Evolutionary conservation across 2,888 invertebrate species (phyloP), one percentile per base, ranked within the genome.

Genomic region (Anticlea derivata): DNA sequence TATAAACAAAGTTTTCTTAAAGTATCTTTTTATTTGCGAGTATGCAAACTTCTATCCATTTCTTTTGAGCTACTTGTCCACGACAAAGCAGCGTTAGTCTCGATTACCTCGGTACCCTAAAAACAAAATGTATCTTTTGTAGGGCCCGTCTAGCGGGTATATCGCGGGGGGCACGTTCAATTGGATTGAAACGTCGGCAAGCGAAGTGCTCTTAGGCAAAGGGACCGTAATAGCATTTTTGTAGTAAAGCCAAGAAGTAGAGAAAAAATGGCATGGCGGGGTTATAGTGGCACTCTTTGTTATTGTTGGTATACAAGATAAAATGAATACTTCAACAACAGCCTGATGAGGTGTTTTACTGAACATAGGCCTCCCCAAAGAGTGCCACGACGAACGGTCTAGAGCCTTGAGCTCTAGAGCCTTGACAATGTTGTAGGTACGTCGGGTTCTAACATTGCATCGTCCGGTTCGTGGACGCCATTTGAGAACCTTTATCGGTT

Each of bases 221-320:
- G 75, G 80, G 79, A 73, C 81, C 65, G 75, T 83, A 86, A 86
- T 83, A 78, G 78, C 79, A 83, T 85, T 86, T 83, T 75, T 81
- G 71, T 74, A 76, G 78, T 61, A 61, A 70, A 71, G 62, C 70
- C 44, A 44, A 29, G 38, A 38, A 53, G 52, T 38, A 10, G 12
- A 43, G 27, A 49, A 43, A 40, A 39, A 51, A 51, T 30, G 24
- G 22, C 20, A 24, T 22, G 20, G 20, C n/a, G 7, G 12, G 12
- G 11, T 24, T 8, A 7, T 0, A 29, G 8, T 7, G 26, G 13
- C 13, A 41, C 2, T 23, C 2, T 31, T 20, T 31, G 7, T 22
- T 20, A 13, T 22, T 11, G 8, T 20, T 5, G 6, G 3, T 13
- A 10, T n/a, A 27, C 5, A 17, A 17, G 17, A 17, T 17, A 2